Conservation (phyloP, 2,888 invertebrate species). For the Pycnomerus fuliginosus region DNA sequence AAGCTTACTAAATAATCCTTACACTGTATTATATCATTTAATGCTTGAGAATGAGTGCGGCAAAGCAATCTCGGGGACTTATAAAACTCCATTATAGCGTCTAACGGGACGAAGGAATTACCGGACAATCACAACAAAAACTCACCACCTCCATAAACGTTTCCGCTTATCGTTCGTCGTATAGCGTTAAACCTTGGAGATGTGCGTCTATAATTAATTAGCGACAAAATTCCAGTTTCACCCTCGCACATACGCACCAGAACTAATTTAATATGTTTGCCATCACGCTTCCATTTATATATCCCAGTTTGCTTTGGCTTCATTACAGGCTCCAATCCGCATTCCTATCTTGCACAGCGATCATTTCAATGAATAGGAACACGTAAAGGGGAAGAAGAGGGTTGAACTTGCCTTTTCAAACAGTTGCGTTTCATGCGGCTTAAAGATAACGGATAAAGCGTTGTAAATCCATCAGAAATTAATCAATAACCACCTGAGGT, state of each 20-base stretch:
- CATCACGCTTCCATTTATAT: slow-evolving; percentile 13
- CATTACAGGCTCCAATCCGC: slow-evolving; percentile 13
- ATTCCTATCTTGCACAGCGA: slow-evolving; percentile 13
- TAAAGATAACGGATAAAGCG: too few species aligned
- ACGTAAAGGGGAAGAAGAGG: too few species aligned
- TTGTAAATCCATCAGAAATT: too few species aligned
- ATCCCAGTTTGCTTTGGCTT: slow-evolving; percentile 15
- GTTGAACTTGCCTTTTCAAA: too few species aligned
- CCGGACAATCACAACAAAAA: slow-evolving; percentile 3
- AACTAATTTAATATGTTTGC: slow-evolving; percentile 20
- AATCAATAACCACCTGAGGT: too few species aligned
- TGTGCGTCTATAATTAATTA: slow-evolving; percentile 19
- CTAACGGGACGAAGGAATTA: slow-evolving; percentile 2
- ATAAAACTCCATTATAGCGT: slow-evolving; percentile 21
- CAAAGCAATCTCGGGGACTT: slow-evolving; percentile 14
- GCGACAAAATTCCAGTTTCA: slow-evolving; percentile 7
- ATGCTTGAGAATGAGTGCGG: slow-evolving; percentile 16
- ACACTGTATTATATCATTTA: slow-evolving; percentile 37
- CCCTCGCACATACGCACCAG: slow-evolving; percentile 4
- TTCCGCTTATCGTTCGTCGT: slow-evolving; percentile 11
- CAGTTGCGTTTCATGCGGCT: too few species aligned
- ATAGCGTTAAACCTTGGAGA: slow-evolving; percentile 10
- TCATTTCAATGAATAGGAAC: slow-evolving; percentile 9
- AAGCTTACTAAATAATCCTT: slow-evolving; percentile 32
- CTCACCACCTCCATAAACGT: slow-evolving; percentile 7